Evolutionary conservation across 2,797 vertebrate species (phyloP), one percentile per base, ranked within the genome.

Genomic region (Vespertilio murinus): DNA sequence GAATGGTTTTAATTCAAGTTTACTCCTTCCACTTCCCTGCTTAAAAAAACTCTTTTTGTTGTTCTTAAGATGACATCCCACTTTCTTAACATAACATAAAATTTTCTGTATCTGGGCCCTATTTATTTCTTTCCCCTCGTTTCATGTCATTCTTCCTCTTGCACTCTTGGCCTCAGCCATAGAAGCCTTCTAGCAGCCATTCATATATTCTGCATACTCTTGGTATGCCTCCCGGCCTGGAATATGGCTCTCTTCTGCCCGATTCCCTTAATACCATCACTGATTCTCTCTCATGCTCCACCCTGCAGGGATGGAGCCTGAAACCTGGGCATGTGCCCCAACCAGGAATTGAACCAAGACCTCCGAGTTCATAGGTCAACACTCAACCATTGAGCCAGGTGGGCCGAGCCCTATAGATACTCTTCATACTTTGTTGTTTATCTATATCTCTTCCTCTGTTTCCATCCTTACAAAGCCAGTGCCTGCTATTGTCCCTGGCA

Each of bases 1-100:
- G n/a, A 79, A 74, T 75, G 18, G 92, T 64, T 90, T 80, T 65
- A 80, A 81, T 85, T 88, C 67, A 70, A 23, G 4, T 80, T 84
- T 49, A 88, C 5, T 52, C 20, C 20, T 71, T 67, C 59, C 1
- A 52, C 38, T 75, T 75, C 18, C 22, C 52, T 65, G 28, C 20
- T 64, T 88, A 73, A 69, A 79, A 79, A 61, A 79, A 42, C 30
- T 25, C 5, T 70, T 81, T 40, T 67, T 92, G 17, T 83, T 67
- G 38, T 77, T 38, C 49, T 91, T 69, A 74, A 52, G 38, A 49
- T 89, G 81, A 47, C 17, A 81, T 69, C 3, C 30, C 28, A 9
- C 22, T 88, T 90, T 45, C 56, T 73, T 40, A 79, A 84, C 0
- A 33, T 56, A 70, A 64, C 47, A n/a, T 1, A 67, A 71, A 10